Base-by-base conservation (phyloP, 2,113 vertebrate genomes). In the Alaudala cheleensis region DNA sequence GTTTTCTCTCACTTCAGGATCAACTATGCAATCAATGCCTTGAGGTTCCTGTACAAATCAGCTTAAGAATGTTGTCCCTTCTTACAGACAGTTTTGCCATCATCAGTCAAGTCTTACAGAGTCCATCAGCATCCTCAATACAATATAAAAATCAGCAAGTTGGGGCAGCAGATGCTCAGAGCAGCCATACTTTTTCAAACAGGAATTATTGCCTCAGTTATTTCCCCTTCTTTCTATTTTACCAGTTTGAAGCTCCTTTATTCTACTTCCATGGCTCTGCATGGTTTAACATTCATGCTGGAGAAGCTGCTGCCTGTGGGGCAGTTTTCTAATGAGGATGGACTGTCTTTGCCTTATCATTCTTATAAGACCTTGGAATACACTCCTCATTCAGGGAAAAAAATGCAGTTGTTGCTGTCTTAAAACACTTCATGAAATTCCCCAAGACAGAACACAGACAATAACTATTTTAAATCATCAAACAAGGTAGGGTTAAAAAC, bases 51-150 rank as follows among this genome's bases (percentile, higher is more conserved):
- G 8, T 16, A 29, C 13, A 62, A 76, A 62, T 29, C 33, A 82
- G 24, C 10, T 44, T 47, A 70, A 57, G 8, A 86, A 39, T 21
- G 28, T 58, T 73, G 13, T 3, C 3, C 17, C 3, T 12, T 16
- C 14, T 57, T 47, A 81, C 49, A 65, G 61, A 37, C 5, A 33
- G n/a, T 37, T 69, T 50, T 80, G 28, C 4, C 70, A 21, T 42
- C 33, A 0, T 42, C 0, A 0, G 39, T 50, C 23, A 33, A 22
- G 6, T 34, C 11, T 49, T 70, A 61, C 9, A 54, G 10, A 16
- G 6, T 23, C 19, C 74, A 22, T 14, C 19, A 73, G 34, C 16
- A 54, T 78, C 77, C 44, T 56, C 65, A 25, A 21, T 22, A 24
- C n/a, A 60, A 5, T 33, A 20, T 50, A 77, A 49, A 90, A 73